phyloP scores from a whole-genome alignment of 2,113 vertebrate genomes.

The Myrmecobius fasciatus region DNA sequence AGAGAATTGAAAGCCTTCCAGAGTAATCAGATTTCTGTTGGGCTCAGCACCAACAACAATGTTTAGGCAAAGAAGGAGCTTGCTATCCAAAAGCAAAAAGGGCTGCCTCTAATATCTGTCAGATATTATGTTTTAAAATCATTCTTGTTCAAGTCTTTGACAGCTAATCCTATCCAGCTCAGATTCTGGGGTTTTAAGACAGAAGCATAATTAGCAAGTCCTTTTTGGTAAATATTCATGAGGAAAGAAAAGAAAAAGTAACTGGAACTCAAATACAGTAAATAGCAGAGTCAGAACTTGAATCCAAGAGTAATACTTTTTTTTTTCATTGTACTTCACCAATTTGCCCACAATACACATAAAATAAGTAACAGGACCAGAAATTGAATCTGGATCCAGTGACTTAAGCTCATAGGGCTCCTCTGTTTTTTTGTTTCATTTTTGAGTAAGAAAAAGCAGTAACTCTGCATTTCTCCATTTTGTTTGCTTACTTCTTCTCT shows the following conservation, averaged over 20 bases:
- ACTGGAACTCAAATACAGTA: background rate
- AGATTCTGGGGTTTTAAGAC: background rate
- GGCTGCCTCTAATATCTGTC: background rate
- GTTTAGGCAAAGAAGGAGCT: background rate
- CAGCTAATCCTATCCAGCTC: background rate
- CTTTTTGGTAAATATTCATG: background rate
- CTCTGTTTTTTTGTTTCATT: background rate
- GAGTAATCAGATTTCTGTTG: background rate
- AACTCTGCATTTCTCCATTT: slow-evolving; percentile 45
- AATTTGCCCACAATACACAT: background rate
- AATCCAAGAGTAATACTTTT: background rate
- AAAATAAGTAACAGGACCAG: background rate
- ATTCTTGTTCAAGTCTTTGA: background rate
- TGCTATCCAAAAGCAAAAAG: background rate
- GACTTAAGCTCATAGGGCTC: background rate
- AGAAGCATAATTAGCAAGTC: background rate
- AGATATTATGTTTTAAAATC: background rate
- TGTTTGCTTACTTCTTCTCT: slow-evolving; percentile 50
- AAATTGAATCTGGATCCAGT: background rate
- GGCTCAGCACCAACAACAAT: background rate
- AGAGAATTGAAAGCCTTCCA: background rate
- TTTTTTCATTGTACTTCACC: background rate
- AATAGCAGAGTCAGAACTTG: background rate
- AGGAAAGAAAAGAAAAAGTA: no score
- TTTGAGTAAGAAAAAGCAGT: slow-evolving; percentile 23